These are phyloP conservation scores for Parauchenoglanis punctatus DNA, from an alignment of 2,797 vertebrate genomes.

Conservation along the genomic window DNA sequence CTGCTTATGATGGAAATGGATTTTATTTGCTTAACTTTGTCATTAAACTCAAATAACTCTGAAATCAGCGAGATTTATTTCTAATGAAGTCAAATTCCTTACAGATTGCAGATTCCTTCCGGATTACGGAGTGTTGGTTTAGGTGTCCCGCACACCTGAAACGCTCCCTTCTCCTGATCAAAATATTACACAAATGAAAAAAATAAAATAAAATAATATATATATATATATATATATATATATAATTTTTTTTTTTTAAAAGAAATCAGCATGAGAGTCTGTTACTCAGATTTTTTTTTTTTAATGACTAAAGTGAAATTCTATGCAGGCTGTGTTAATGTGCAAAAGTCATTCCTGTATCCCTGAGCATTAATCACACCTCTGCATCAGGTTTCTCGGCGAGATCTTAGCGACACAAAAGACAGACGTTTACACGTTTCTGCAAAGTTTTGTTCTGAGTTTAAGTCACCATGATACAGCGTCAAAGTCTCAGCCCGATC, in stretches of 20 bases:
- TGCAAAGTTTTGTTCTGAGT: constrained; percentile 8
- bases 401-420: background rate
- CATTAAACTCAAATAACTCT: constrained; percentile 28
- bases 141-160: background rate
- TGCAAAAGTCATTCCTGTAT: background rate
- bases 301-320: background rate
- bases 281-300: background rate
- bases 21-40: constrained; percentile 25
- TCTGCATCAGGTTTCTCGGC: background rate
- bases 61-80: constrained; percentile 4
- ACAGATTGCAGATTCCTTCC: constrained; percentile 5
- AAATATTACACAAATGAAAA: constrained; percentile 5
- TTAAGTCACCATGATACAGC: constrained; percentile 24
- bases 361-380: background rate
- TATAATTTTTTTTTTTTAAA: too few relatives aligned
- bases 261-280: background rate
- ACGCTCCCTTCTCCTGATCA: background rate
- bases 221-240: too few relatives aligned
- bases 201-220: too few relatives aligned
- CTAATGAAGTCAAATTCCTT: background rate
- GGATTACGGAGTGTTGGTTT: background rate
- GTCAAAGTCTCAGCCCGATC: background rate
- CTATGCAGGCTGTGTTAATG: background rate
- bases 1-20: constrained; percentile 22
- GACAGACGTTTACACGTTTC: background rate